Evolutionary conservation across 1,140 invertebrate genomes (phyloP).

Genomic region (Drosophila grimshawi): DNA sequence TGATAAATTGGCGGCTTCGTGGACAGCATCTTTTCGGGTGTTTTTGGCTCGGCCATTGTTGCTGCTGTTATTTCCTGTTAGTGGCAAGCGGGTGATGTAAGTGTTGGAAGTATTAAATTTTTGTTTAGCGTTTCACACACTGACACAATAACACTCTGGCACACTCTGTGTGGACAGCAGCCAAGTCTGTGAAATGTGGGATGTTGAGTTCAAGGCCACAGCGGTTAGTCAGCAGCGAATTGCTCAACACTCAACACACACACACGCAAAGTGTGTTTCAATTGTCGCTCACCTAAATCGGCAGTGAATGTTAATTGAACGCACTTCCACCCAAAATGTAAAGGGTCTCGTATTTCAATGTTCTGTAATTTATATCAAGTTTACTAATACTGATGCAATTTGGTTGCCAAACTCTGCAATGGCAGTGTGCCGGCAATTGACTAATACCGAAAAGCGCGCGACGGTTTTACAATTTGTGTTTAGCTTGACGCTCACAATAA

Average conservation of each 20-base stretch:
- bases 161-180: constrained; percentile 53
- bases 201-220: constrained; percentile 65
- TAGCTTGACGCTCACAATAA: background rate
- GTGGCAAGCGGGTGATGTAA: constrained; percentile 18
- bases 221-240: constrained; percentile 67
- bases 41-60: constrained; percentile 73
- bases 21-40: constrained; percentile 76
- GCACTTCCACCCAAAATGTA: constrained; percentile 12
- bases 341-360: constrained; percentile 1
- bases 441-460: background rate
- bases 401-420: constrained; percentile 50
- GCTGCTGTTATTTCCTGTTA: constrained; percentile 5
- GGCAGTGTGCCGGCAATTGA: constrained; percentile 24
- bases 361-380: constrained; percentile 35
- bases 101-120: constrained; percentile 11
- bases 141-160: too few species aligned
- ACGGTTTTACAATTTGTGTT: background rate
- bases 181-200: constrained; percentile 54
- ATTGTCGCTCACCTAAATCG: constrained; percentile 43
- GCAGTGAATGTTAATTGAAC: background rate
- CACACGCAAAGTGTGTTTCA: constrained; percentile 19
- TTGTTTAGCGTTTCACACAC: constrained; percentile 9
- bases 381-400: constrained; percentile 69
- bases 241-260: constrained; percentile 37
- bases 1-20: constrained; percentile 73